Evolutionary conservation across 2,888 invertebrate species (phyloP), one percentile per base, ranked within the genome.

Genomic region (Tetanocera ferruginea): DNA sequence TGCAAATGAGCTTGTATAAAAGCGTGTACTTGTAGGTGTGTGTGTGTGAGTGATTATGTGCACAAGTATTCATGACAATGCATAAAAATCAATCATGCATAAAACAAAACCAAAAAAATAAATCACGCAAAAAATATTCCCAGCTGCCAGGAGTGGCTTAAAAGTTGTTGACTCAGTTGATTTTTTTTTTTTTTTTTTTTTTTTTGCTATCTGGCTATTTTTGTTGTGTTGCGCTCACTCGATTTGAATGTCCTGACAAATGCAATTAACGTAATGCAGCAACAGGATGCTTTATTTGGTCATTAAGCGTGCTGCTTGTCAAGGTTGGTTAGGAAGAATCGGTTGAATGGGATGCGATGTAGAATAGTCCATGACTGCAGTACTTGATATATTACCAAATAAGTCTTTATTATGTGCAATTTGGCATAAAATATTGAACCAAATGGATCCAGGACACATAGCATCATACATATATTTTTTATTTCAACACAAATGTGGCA

Each of bases 81-180:
- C 60, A 73, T 73, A 60, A 73, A 73, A 73, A 73, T 73, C 73
- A 73, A 73, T 73, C 62, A 57, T 72, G 70, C 52, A 49, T 6
- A 51, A 49, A 25, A 70, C 25, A 49, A 23, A 37, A 19, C 5
- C 17, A 62, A 19, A 28, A 23, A 31, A 62, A 62, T 23, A 6
- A 62, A 28, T 25, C 62, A 62, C 17, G 14, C 19, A 3, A 34
- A 17, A 66, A 19, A n/a, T 5, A 34, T 34, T 19, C 23, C 3
- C 37, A 51, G 70, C 9, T 57, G 52, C n/a, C 2, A 28, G 8
- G 23, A 55, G 31, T 51, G 52, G 55, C n/a, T 51, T 11, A 19
- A 62, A 31, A 25, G 28, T 49, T 66, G 64, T 52, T 52, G 64
- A 37, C 66, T 75, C 66, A 14, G 49, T 52, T 51, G 66, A 74